Base-by-base conservation (phyloP, 2,113 vertebrate species). In the Mesitornis unicolor region DNA sequence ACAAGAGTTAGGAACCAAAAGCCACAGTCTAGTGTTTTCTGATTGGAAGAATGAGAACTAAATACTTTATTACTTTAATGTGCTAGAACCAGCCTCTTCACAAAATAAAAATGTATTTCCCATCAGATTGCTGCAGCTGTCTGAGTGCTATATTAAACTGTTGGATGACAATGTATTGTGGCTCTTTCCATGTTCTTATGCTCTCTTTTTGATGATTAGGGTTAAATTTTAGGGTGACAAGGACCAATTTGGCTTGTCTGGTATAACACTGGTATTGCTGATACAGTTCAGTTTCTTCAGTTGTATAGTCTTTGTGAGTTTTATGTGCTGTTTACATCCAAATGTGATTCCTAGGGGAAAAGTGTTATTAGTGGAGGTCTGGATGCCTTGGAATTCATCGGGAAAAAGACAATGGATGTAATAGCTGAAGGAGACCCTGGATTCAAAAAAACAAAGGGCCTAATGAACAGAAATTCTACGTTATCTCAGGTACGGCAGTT, bases 341-440 rank as follows among this genome's bases (percentile, higher is more conserved):
- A 73, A 61, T 94, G 43, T 97, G 38, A 87, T 97, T 60, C 65
- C 45, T 95, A 99, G 99, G 98, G 99, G 19, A 99, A 99, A 95
- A 99, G 97, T 0, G 98, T 99, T 87, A 98, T 99, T 79, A 98
- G 95, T 25, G 99, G 99, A 36, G 98, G 99, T 53, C 97, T 99
- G 96, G 99, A 99, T 92, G 99, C 99, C 67, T 98, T 99, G 97
- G 99, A 99, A 97, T 99, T 99, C 95, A 99, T 99, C 4, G 99
- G 99, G 40, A 99, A 99, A 97, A 99, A 99, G 97, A 99, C 99
- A 38, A 99, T 99, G 99, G 99, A 99, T 43, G 99, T 99, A 84
- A 99, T 99, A 73, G 99, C 99, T 60, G 99, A 99, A 96, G 99
- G 99, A 68, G 99, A 99, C 87, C 99, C 99, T 20, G 99, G 99